Evolutionary conservation across 2,888 invertebrate genomes (phyloP), one percentile per base, ranked within the genome.

Genomic region (Micropterix aruncella): DNA sequence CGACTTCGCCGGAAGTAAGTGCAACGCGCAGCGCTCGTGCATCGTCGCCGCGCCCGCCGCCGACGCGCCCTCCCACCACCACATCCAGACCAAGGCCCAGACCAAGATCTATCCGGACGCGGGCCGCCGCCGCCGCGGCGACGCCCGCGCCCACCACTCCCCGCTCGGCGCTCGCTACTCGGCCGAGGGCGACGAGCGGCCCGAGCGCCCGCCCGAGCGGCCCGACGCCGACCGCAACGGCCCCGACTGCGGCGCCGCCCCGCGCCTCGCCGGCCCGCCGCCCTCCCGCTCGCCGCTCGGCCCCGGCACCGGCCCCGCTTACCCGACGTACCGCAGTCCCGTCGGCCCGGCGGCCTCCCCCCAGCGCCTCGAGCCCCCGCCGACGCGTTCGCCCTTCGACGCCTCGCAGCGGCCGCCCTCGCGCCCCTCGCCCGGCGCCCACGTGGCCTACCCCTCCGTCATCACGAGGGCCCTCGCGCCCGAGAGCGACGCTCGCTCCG

Each of bases 321-420:
- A 88, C 67, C 87, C 87, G 37, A 77, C 85, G 74, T 88, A 88
- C 61, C 83, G 87, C 60, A 87, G 85, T 63, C 87, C 88, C 16
- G 79, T 84, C 79, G 80, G 81, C 56, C 77, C 82, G 3, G 76
- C 81, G 53, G 80, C 82, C 49, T 83, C 83, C 2, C 83, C 83
- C 3, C 82, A 80, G 54, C 80, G 79, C 53, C 78, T 77, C 55
- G 63, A 66, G n/a, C 75, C 70, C 47, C 68, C 71, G 43, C 46
- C 52, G 41, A 80, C 82, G 17, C 72, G 79, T 12, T 82, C 83
- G 37, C 83, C 83, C 5, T 60, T 83, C 52, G 83, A 83, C 55
- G 82, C 79, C 12, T 77, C 82, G 1, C 73, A 81, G 9, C 70
- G 81, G 2, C 64, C 83, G 48, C 75, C 81, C 3, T 74, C 77